Conservation (phyloP, 2,113 vertebrate species). For the Tupaia chinensis region DNA sequence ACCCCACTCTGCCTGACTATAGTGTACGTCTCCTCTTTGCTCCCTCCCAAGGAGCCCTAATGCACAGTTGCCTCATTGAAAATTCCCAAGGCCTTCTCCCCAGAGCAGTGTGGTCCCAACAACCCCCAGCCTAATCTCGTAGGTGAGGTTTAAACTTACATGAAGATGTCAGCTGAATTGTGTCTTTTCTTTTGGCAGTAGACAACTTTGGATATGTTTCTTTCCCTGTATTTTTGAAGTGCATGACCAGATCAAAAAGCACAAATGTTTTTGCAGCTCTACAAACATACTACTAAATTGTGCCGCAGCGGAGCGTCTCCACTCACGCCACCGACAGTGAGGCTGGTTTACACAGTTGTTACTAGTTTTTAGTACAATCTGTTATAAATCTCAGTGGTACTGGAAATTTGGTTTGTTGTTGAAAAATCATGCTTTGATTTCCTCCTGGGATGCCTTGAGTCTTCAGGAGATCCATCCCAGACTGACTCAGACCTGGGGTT, state of each 20-base stretch:
- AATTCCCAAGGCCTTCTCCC: background rate
- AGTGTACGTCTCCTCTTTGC: background rate
- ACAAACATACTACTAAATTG: background rate
- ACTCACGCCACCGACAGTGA: background rate
- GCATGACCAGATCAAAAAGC: background rate
- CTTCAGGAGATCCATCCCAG: too few relatives aligned
- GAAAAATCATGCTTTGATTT: background rate
- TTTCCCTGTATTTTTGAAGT: background rate
- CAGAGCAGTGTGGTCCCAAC: background rate
- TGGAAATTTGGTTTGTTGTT: background rate
- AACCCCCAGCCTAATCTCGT: background rate
- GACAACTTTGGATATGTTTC: background rate
- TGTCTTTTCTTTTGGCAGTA: background rate
- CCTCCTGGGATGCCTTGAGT: background rate
- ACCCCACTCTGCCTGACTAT: background rate
- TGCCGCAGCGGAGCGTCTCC: background rate
- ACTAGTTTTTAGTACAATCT: background rate
- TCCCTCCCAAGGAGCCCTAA: background rate
- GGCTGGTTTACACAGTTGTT: background rate
- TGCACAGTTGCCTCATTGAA: background rate
- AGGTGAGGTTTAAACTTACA: background rate
- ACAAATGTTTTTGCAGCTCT: background rate
- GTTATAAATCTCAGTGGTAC: background rate
- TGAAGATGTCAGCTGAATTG: background rate
- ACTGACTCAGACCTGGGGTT: background rate